Evolutionary conservation across 2,113 vertebrate species (phyloP).

Genomic region (Sceloporus tristichus): DNA sequence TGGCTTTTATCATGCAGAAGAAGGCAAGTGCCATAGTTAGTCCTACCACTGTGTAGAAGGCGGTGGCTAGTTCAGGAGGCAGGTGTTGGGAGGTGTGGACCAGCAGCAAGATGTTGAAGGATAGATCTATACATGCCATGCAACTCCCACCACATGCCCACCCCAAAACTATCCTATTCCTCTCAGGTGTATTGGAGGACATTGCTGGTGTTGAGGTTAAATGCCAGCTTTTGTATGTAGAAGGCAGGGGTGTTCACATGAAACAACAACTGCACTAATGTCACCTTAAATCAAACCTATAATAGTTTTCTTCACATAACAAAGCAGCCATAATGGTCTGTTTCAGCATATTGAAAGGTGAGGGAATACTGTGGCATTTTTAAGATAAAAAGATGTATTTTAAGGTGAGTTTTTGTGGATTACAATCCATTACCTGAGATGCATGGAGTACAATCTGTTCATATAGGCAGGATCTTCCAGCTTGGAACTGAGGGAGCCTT

Average conservation of each 20-base stretch:
- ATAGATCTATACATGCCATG: neutral
- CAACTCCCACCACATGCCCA: neutral
- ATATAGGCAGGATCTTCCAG: neutral
- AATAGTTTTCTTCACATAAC: neutral
- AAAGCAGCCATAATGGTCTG: neutral
- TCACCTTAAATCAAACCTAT: neutral
- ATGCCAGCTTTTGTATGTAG: neutral
- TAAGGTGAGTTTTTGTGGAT: too few species aligned
- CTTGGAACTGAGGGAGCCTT: neutral
- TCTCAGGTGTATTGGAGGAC: neutral
- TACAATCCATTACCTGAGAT: too few species aligned
- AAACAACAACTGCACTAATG: neutral
- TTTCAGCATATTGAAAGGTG: too few species aligned
- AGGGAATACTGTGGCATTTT: too few species aligned
- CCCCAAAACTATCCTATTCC: neutral
- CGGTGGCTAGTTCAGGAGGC: neutral
- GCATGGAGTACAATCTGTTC: too few species aligned
- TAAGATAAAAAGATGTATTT: too few species aligned
- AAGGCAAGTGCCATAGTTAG: neutral
- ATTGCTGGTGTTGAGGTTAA: neutral
- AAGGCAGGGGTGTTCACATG: neutral
- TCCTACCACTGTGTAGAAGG: neutral
- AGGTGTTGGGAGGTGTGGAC: neutral
- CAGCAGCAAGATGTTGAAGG: neutral
- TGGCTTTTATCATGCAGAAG: neutral